A percentile compares a stretch with the other conserved stretches of the same genome.
Evolutionary conservation across 2,797 vertebrate species (phyloP).

Genomic region (Brachyrhaphis roseni): DNA sequence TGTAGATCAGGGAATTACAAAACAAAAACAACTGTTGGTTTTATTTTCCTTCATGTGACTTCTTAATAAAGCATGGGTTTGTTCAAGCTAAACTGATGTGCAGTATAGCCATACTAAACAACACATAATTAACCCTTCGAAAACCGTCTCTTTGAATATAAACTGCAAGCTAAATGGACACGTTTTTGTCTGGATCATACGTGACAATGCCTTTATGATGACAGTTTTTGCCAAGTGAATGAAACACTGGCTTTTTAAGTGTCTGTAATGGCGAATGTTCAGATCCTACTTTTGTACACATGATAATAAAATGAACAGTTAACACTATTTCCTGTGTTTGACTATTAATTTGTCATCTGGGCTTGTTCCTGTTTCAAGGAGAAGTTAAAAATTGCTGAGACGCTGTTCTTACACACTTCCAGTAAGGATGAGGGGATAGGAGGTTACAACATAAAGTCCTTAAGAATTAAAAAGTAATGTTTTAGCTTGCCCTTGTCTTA

Average conservation of each 20-base stretch:
- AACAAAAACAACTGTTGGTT: slow-evolving; percentile 5
- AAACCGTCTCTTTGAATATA: slow-evolving; percentile 15
- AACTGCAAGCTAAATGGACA: slow-evolving; percentile 22
- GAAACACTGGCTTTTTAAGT: slow-evolving; percentile 55
- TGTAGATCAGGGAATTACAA: slow-evolving; percentile 44
- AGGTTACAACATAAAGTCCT: not conserved
- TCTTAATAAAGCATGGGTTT: slow-evolving; percentile 27
- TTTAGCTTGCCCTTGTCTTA: not conserved
- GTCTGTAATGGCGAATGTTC: slow-evolving; percentile 55
- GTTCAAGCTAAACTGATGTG: slow-evolving; percentile 29
- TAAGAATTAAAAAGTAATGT: not conserved
- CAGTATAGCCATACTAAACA: slow-evolving; percentile 34
- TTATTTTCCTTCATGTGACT: slow-evolving; percentile 4
- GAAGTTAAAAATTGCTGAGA: not conserved
- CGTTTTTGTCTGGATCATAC: slow-evolving; percentile 35
- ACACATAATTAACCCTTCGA: slow-evolving; percentile 6
- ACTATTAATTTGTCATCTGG: slow-evolving; percentile 6
- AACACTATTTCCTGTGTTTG: slow-evolving; percentile 39
- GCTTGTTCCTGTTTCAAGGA: slow-evolving; percentile 4
- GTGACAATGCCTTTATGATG: slow-evolving; percentile 51
- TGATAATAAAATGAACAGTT: slow-evolving; percentile 67
- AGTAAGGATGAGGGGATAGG: not conserved
- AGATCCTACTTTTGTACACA: slow-evolving; percentile 69
- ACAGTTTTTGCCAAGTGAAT: slow-evolving; percentile 52
- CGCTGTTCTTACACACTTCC: not conserved